These are phyloP conservation scores for Tachina fera DNA, from an alignment of 2,888 invertebrate genomes.

Conservation along the genomic window DNA sequence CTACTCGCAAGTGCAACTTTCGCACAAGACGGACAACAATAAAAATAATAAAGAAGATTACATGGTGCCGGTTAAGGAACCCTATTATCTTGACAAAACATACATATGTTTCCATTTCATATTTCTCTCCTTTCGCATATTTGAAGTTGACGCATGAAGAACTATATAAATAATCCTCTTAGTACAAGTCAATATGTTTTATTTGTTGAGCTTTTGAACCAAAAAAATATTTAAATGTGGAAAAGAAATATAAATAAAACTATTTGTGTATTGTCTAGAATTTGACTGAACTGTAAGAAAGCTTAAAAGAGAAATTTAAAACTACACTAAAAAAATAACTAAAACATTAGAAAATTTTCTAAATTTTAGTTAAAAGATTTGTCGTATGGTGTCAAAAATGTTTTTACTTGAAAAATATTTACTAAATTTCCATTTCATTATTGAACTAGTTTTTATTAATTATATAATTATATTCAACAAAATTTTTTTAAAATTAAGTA, in stretches of 20 bases:
- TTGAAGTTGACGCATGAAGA: constrained; percentile 47
- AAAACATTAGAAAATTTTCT: no score
- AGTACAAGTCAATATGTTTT: constrained; percentile 47
- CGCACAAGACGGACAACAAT: no score
- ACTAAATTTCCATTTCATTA: no score
- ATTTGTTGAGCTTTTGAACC: constrained; percentile 24
- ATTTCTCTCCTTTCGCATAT: constrained; percentile 8
- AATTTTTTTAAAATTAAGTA: no score
- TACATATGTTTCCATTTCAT: constrained; percentile 37
- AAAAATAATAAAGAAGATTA: not conserved
- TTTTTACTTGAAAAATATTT: no score
- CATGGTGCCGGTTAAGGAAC: not conserved
- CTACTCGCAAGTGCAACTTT: not conserved
- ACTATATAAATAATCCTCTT: constrained; percentile 52
- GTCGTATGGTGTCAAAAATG: no score
- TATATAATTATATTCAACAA: no score
- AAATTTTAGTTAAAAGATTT: no score
- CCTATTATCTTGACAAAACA: constrained; percentile 31
- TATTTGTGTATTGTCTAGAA: constrained; percentile 14
- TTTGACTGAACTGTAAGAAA: constrained; percentile 7
- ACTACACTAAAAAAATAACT: no score
- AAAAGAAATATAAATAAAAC: constrained; percentile 33
- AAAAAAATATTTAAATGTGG: not conserved
- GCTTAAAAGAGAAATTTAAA: constrained; percentile 6
- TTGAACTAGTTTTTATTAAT: no score